Evolutionary conservation across 2,888 invertebrate species (phyloP), one percentile per base, ranked within the genome.

Genomic region (Sinelater perroti): DNA sequence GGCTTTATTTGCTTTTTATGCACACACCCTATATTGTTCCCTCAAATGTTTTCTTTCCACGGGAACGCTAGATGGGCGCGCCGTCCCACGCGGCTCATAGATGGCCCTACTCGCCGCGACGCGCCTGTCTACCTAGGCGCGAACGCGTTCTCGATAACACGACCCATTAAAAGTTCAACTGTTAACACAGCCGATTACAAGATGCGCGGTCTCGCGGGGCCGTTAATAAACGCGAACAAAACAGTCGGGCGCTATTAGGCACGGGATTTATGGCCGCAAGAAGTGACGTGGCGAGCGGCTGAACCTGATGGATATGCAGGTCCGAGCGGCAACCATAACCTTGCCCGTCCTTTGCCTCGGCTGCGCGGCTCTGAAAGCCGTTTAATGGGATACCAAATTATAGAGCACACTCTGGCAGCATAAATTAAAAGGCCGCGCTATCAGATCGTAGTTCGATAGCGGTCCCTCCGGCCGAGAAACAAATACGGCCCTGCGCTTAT

Each of bases 381-480:
- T 60, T 65, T 62, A 65, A 68, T 63, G 66, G 59, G 60, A 61
- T 62, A 64, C 68, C 61, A 69, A 70, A 70, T 71, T 71, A 71
- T 62, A 62, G 65, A 64, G 64, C 65, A 65, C 40, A 50, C 50
- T 26, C 20, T 38, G 40, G 20, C 18, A 62, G 61, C 64, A 66
- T 67, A 69, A 69, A 70, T 70, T 68, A 70, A 68, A 65, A 66
- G 63, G 55, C 62, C 64, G 60, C 64, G 67, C 66, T 68, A 63
- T 66, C 62, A 65, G 64, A 68, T 68, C 65, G 56, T 66, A 66
- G 68, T 65, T 60, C 63, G 65, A 67, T 67, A 67, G 64, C 58
- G 60, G 61, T 61, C 24, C 24, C 11, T 40, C 7, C 24, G 24
- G 10, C 5, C 10, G 18, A 20, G 10, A 20, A 10, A n/a, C n/a